phyloP scores from a whole-genome alignment of 2,113 vertebrate species.

The Heterochromis multidens region DNA sequence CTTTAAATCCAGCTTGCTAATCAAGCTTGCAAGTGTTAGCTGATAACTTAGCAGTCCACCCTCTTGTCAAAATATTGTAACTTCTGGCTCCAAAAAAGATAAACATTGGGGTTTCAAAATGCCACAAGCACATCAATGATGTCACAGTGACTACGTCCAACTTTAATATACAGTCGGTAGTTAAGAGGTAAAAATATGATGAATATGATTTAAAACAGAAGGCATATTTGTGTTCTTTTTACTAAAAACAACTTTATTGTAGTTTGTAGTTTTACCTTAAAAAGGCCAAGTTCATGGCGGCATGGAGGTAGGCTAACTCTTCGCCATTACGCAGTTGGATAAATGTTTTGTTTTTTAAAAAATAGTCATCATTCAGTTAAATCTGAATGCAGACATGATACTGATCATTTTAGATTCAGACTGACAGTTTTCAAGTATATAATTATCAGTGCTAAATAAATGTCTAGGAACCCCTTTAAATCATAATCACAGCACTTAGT shows the following conservation, averaged over 20 bases:
- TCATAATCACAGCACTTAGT: not conserved
- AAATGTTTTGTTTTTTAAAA: not conserved
- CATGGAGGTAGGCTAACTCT: accelerated
- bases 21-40: not conserved
- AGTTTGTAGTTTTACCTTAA: too few relatives aligned
- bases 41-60: too few relatives aligned
- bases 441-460: not conserved
- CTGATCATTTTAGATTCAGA: not conserved
- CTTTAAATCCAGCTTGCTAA: not conserved
- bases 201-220: not conserved
- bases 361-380: not conserved
- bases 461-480: not conserved
- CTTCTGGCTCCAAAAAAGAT: not conserved
- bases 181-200: not conserved
- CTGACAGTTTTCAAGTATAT: not conserved
- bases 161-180: not conserved
- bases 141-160: not conserved
- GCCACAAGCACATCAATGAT: not conserved
- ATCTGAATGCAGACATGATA: not conserved
- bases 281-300: not conserved
- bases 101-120: not conserved
- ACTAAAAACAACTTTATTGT: too few relatives aligned
- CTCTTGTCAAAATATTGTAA: not conserved
- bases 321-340: not conserved
- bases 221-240: not conserved